A percentile compares a stretch with the other conserved stretches of the same genome.
Evolutionary conservation across 2,797 vertebrate species (phyloP).

Genomic region (Gadopsis bispinosus): DNA sequence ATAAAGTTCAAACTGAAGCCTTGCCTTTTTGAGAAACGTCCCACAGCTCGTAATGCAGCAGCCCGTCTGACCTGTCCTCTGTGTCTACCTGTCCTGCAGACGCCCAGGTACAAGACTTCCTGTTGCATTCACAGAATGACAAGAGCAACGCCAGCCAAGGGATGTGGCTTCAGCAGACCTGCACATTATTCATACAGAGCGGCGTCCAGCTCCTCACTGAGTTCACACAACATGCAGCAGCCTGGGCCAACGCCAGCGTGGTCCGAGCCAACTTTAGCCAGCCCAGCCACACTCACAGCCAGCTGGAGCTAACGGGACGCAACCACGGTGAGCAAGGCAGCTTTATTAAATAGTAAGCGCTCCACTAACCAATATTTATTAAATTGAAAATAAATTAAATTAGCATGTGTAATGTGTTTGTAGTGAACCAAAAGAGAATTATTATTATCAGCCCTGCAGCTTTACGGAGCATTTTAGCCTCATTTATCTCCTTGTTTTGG

Average conservation of each 20-base stretch:
- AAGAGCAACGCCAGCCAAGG: constrained; percentile 76
- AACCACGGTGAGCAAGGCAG: constrained; percentile 41
- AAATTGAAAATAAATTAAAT: not conserved
- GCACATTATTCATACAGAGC: constrained; percentile 84
- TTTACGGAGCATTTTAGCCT: not conserved
- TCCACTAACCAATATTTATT: not conserved
- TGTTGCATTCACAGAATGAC: constrained; percentile 66
- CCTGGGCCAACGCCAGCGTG: constrained; percentile 88
- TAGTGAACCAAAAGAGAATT: not conserved
- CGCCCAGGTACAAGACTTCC: constrained; percentile 79
- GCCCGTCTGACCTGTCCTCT: not conserved
- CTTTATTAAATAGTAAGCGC: not conserved
- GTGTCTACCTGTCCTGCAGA: constrained; percentile 73
- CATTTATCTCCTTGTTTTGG: not conserved
- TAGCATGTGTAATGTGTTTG: not conserved
- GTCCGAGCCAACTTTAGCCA: constrained; percentile 84
- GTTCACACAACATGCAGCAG: constrained; percentile 79
- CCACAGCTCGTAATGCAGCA: not conserved
- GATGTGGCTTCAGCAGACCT: constrained; percentile 83
- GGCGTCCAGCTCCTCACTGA: constrained; percentile 79
- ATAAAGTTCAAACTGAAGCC: not conserved
- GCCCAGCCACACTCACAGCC: constrained; percentile 67
- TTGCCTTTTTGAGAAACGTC: not conserved
- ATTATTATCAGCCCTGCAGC: not conserved
- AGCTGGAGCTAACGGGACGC: constrained; percentile 54